Conservation (phyloP, 2,113 vertebrate genomes). For the Amphiprion ocellaris region DNA sequence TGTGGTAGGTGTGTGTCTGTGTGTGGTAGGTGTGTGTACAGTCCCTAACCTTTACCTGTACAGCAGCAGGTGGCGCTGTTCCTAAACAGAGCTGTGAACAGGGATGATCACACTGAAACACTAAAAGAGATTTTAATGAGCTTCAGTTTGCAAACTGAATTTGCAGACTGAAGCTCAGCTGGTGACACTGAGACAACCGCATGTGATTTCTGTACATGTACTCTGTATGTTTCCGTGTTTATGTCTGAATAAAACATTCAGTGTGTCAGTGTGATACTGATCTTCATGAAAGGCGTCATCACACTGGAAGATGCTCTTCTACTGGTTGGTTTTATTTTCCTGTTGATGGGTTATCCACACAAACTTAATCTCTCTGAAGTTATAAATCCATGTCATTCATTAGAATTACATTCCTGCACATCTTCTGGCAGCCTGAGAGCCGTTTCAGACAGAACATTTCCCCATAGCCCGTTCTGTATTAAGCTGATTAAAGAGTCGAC, state of each 20-base stretch:
- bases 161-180: background rate
- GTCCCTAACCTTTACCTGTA: slow-evolving; percentile 12
- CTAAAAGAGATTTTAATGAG: background rate
- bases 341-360: slow-evolving; percentile 46
- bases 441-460: slow-evolving; percentile 43
- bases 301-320: background rate
- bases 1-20: too few species aligned
- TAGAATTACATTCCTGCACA: slow-evolving; percentile 52
- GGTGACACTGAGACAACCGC: background rate
- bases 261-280: background rate
- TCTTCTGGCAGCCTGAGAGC: slow-evolving; percentile 37
- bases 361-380: slow-evolving; percentile 57
- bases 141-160: background rate
- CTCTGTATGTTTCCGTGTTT: slow-evolving; percentile 48
- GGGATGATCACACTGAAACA: background rate
- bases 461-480: slow-evolving; percentile 17
- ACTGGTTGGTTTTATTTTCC: slow-evolving; percentile 22
- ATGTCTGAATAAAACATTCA: slow-evolving; percentile 42
- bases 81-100: slow-evolving; percentile 39
- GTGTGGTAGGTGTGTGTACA: background rate
- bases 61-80: slow-evolving; percentile 80
- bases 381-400: slow-evolving; percentile 64
- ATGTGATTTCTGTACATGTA: slow-evolving; percentile 17
- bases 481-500: slow-evolving; percentile 48
- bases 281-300: slow-evolving; percentile 10